Base-by-base conservation (phyloP, 64 coral and sea anemone species). In the Orbicella faveolata region DNA sequence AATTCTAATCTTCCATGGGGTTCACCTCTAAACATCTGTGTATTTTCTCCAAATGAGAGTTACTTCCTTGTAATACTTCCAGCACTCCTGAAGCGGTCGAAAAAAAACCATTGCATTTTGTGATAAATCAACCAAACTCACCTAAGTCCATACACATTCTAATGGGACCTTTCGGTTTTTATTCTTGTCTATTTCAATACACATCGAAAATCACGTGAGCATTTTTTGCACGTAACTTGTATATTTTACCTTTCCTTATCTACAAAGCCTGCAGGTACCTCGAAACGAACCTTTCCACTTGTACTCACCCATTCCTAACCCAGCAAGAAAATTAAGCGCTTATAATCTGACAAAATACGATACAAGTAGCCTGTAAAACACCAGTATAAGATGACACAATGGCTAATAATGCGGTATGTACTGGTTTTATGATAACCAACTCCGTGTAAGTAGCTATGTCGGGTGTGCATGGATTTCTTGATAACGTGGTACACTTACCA, bases 21-120 rank as follows among this genome's bases (percentile, higher is more conserved):
- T 66, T 76, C 75, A 98, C 96, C 93, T 99, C 97, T 34, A 99
- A 87, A 78, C 97, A 99, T 76, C 91, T 80, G 75, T 99, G 97
- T 48, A 99, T 99, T 81, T 99, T 99, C 75, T 95, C 97, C 72
- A 99, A 81, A 37, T 99, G 94, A 9, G 94, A 93, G 76, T 99
- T 99, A 62, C 94, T 96, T 9, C 91, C 78, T 80, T 99, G 97
- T 26, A 99, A 61, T 7, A 99, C 94, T 74, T 99, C 97, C 35
- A 99, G 80, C 0, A 99, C 97, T 65, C 97, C 97, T 99, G 79
- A 68, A 85, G 34, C 34, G 3, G 44, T 34, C 36, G 83, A 20
- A 63, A 34, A 61, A 61, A 19, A 63, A 61, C 3, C 20, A n/a
- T 10, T n/a, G 12, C 2, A 39, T 36, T 37, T 33, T 48, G 1